phyloP scores from a whole-genome alignment of 1,140 invertebrate genomes.

The Megathymus violae region DNA sequence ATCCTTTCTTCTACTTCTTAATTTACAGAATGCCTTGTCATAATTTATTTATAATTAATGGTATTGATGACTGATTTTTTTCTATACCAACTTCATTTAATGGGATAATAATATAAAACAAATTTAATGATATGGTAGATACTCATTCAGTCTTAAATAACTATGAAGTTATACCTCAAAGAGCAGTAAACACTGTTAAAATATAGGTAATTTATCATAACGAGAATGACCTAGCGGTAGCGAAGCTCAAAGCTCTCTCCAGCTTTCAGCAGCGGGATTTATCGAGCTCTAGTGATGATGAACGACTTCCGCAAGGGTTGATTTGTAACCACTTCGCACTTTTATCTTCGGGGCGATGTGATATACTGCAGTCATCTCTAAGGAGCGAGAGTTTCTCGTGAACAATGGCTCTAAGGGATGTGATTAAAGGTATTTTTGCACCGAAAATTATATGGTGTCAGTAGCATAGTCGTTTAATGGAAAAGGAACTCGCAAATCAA shows the following conservation, averaged over 20 bases:
- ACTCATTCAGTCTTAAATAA: no score
- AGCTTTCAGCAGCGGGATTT: conserved; percentile 17
- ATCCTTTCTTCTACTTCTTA: no score
- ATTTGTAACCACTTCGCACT: conserved; percentile 20
- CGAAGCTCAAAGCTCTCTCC: conserved; percentile 16
- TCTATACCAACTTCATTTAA: no score
- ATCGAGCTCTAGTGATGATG: conserved; percentile 25
- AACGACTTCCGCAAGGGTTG: conserved; percentile 14
- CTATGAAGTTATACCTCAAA: no score
- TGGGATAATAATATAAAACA: no score
- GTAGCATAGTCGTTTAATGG: not conserved
- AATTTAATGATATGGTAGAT: no score
- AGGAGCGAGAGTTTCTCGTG: not conserved
- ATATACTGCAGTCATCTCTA: not conserved
- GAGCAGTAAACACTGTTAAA: no score
- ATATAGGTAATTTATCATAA: conserved; percentile 18
- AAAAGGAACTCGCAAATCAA: not conserved
- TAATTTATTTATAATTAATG: no score
- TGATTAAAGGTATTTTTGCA: not conserved
- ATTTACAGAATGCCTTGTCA: no score
- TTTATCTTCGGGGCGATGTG: conserved; percentile 6
- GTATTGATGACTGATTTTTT: no score
- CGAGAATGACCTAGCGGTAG: conserved; percentile 8
- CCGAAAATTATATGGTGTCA: not conserved
- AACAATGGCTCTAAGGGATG: not conserved